Evolutionary conservation across 2,797 vertebrate species (phyloP).

Genomic region (Xenopus petersii): DNA sequence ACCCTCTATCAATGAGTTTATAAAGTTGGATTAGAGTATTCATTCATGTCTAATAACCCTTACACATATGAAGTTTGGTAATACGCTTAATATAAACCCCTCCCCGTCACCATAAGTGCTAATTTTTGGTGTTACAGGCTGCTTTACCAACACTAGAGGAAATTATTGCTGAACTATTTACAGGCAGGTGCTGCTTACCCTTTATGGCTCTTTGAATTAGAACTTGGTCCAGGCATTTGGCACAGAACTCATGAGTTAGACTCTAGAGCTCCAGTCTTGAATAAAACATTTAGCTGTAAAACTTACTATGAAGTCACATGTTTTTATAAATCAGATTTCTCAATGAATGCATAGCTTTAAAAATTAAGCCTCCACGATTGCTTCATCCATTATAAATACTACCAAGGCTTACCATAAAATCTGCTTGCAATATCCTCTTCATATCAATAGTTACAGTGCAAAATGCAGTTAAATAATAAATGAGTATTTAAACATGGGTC

Average conservation of each 20-base stretch:
- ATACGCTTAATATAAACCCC: no score
- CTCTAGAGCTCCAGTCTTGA: not conserved
- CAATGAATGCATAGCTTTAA: not conserved
- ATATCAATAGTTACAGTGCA: constrained; percentile 42
- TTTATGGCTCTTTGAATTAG: no score
- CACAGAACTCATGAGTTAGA: not conserved
- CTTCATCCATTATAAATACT: constrained; percentile 58
- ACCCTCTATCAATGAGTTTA: no score
- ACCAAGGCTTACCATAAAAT: constrained; percentile 49
- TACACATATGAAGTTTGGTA: no score
- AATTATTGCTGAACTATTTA: no score
- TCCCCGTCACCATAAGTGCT: no score
- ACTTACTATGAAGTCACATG: not conserved
- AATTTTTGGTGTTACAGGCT: no score
- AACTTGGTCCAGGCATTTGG: not conserved
- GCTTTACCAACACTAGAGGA: no score
- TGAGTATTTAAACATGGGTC: constrained; percentile 40
- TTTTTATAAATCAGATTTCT: constrained; percentile 1
- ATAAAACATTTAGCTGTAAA: not conserved
- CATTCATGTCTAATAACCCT: no score
- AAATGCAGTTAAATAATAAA: constrained; percentile 44
- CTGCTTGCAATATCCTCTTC: constrained; percentile 1
- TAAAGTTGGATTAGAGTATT: no score
- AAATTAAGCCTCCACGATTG: constrained; percentile 40
- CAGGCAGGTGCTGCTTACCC: no score